A percentile compares a stretch with the other conserved stretches of the same genome.
Evolutionary conservation across 2,797 vertebrate species (phyloP).

Genomic region (Nannoperca obscura): DNA sequence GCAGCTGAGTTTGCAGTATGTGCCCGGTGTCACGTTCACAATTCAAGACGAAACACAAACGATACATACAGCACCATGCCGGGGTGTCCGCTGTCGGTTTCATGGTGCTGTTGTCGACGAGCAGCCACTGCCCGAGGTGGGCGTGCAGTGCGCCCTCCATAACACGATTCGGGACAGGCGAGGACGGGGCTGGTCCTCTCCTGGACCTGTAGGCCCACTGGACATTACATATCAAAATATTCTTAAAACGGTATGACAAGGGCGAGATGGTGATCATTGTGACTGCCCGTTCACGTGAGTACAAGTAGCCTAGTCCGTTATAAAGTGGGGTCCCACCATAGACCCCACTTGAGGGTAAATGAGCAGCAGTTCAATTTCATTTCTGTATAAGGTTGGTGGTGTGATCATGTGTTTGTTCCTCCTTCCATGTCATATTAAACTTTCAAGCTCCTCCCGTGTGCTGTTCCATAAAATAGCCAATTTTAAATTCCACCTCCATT

Average conservation of each 20-base stretch:
- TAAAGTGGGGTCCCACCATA: not conserved
- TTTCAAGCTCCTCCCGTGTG: not conserved
- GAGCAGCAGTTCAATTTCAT: conserved; percentile 1
- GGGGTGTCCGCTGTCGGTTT: not conserved
- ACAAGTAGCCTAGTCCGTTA: not conserved
- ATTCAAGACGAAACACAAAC: conserved; percentile 1
- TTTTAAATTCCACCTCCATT: not conserved
- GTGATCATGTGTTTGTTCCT: not conserved
- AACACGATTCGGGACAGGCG: not conserved
- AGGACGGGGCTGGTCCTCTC: not conserved
- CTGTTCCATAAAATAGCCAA: not conserved
- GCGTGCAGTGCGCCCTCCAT: not conserved
- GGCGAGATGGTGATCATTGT: not conserved
- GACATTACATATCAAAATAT: not conserved
- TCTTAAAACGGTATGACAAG: not conserved
- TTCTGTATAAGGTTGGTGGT: not conserved
- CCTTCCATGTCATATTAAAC: not conserved
- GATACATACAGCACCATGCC: not conserved
- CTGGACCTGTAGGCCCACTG: conserved; percentile 27
- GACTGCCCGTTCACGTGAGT: not conserved
- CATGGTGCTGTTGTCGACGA: not conserved
- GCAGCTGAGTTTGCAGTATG: conserved; percentile 42
- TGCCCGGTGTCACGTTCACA: conserved; percentile 72
- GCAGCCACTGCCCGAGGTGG: not conserved
- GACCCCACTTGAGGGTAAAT: conserved; percentile 11